Evolutionary conservation across 1,140 invertebrate genomes (phyloP).

Genomic region (Drosophila funebris): DNA sequence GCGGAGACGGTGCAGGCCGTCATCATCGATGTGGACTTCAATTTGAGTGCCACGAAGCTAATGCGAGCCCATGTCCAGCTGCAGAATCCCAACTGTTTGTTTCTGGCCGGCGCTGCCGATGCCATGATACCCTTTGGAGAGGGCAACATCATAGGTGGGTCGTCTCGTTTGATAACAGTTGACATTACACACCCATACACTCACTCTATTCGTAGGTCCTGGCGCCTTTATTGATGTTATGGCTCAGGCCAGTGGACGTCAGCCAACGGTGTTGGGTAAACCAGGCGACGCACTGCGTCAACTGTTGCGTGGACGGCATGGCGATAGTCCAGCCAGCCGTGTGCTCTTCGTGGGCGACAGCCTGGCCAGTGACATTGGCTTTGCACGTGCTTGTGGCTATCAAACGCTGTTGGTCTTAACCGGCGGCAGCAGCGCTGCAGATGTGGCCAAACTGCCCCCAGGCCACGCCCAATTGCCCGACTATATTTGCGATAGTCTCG

Average conservation of each 20-base stretch:
- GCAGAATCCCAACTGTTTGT: constrained; percentile 84
- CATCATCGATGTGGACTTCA: constrained; percentile 85
- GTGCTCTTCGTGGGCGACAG: constrained; percentile 87
- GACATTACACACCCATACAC: too few relatives aligned
- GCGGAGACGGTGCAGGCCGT: constrained; percentile 84
- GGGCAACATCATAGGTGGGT: constrained; percentile 68
- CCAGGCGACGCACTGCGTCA: constrained; percentile 84
- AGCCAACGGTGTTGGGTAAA: constrained; percentile 85
- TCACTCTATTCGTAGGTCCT: too few relatives aligned
- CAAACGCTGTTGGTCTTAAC: constrained; percentile 85
- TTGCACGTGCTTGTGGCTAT: constrained; percentile 85
- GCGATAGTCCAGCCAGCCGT: constrained; percentile 83
- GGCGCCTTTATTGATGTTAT: constrained; percentile 85
- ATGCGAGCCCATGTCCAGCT: constrained; percentile 84
- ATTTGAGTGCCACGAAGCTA: constrained; percentile 84
- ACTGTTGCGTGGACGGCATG: constrained; percentile 78
- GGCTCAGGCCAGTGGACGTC: constrained; percentile 79
- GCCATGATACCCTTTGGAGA: constrained; percentile 82
- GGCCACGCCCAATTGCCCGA: constrained; percentile 68
- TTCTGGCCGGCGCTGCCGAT: constrained; percentile 84
- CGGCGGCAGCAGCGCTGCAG: constrained; percentile 79
- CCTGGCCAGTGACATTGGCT: constrained; percentile 85
- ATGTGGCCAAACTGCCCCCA: constrained; percentile 36
- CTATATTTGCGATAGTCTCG: constrained; percentile 80
- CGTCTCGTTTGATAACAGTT: not conserved